Percentiles rank a stretch among this genome's conserved stretches.
phyloP scores from a whole-genome alignment of 2,113 vertebrate species.

The Stercorarius parasiticus region DNA sequence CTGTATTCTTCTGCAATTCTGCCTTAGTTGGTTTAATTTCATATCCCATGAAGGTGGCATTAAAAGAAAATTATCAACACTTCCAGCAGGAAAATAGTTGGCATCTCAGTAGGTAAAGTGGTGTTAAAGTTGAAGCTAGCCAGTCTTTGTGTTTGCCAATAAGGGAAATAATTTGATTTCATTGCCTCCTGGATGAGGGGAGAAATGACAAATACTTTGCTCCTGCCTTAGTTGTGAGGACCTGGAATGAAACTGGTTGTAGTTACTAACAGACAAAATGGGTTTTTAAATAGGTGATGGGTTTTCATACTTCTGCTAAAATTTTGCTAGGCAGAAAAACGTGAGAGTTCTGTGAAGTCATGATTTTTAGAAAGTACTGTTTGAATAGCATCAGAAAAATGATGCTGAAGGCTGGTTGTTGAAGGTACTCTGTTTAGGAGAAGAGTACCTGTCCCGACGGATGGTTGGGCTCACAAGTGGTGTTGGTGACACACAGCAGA shows the following conservation, averaged over 20 bases:
- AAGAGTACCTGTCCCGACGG: neutral
- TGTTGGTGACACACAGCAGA: neutral
- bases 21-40: neutral
- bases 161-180: neutral
- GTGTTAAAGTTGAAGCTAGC: neutral
- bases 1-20: neutral
- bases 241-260: neutral
- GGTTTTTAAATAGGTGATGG: neutral
- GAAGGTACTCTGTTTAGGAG: neutral
- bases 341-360: neutral
- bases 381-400: neutral
- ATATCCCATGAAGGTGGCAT: neutral
- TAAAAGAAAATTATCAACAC: neutral
- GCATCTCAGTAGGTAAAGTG: neutral
- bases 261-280: neutral
- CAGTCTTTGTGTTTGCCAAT: neutral
- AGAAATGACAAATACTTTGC: neutral
- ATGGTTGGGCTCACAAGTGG: neutral
- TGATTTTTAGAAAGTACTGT: rapidly evolving
- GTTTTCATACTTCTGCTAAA: neutral
- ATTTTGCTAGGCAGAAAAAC: neutral
- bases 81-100: neutral
- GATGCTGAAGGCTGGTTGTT: rapidly evolving
- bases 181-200: neutral
- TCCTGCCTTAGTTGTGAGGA: neutral